Percentiles rank a stretch among this genome's conserved stretches.
phyloP scores from a whole-genome alignment of 2,113 vertebrate species.

The Coregonus clupeaformis region DNA sequence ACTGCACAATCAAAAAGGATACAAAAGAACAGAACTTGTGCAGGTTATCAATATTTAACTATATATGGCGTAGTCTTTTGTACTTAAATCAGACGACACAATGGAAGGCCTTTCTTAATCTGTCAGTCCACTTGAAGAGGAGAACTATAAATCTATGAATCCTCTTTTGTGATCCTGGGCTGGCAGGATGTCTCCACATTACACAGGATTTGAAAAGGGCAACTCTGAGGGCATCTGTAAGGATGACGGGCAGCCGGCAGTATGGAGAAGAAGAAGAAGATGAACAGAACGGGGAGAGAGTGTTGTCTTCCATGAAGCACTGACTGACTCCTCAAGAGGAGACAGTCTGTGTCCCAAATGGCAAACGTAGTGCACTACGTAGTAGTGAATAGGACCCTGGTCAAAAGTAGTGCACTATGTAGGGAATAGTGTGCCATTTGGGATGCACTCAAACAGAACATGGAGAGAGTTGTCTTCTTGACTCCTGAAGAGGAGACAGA shows the following conservation, averaged over 20 bases:
- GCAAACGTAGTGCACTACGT: too few species aligned
- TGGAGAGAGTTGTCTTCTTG: too few species aligned
- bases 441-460: too few species aligned
- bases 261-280: background rate
- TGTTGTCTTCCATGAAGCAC: background rate
- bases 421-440: too few species aligned
- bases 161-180: conserved; percentile 45
- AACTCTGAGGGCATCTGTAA: conserved; percentile 38
- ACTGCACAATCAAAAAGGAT: background rate
- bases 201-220: conserved; percentile 62
- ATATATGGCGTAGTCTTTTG: background rate
- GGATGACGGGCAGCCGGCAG: conserved; percentile 55
- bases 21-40: too few species aligned
- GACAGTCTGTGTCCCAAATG: background rate
- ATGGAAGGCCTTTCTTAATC: conserved; percentile 49
- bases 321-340: background rate
- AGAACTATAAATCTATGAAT: conserved; percentile 37
- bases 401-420: too few species aligned
- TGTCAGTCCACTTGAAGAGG: conserved; percentile 48
- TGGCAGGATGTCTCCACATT: conserved; percentile 56
- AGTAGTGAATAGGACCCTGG: too few species aligned
- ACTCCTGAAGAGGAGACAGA: too few species aligned
- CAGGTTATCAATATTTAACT: background rate
- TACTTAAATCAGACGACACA: conserved; percentile 39
- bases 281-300: background rate